Percentiles rank a stretch among this genome's conserved stretches.
Evolutionary conservation across 2,888 invertebrate species (phyloP).

Genomic region (Hyposoter didymator): DNA sequence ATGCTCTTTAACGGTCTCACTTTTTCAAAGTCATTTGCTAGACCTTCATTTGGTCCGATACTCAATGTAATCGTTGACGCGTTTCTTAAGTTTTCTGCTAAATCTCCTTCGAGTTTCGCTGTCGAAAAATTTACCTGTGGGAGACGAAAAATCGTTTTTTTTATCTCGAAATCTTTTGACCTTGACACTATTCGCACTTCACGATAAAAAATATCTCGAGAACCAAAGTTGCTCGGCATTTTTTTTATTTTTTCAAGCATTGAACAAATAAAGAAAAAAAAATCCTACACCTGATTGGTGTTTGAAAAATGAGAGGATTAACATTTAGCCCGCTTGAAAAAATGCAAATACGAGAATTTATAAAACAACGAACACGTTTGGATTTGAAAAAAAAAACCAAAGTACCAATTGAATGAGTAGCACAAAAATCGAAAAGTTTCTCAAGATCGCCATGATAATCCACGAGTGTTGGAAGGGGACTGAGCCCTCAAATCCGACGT

Average conservation of each 20-base stretch:
- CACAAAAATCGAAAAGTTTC: slow-evolving; percentile 66
- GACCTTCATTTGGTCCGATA: neutral
- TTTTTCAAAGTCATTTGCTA: neutral
- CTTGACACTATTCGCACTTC: neutral
- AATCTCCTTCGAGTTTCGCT: slow-evolving; percentile 5
- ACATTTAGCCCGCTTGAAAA: neutral
- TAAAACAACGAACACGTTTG: neutral
- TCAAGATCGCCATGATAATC: slow-evolving; percentile 72
- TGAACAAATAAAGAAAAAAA: neutral
- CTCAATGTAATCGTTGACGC: slow-evolving; percentile 32
- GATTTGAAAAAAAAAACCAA: neutral
- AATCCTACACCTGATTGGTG: neutral
- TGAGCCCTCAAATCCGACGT: slow-evolving; percentile 70
- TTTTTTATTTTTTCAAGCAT: neutral
- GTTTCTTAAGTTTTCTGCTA: slow-evolving; percentile 36
- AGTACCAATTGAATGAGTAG: slow-evolving; percentile 75
- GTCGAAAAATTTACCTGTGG: slow-evolving; percentile 35
- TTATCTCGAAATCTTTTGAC: neutral
- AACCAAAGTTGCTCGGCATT: neutral
- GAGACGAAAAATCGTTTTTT: neutral
- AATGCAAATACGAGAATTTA: neutral
- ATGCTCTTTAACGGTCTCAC: neutral
- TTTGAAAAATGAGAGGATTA: neutral
- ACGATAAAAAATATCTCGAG: neutral
- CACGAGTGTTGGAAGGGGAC: slow-evolving; percentile 70